Base-by-base conservation (phyloP, 2,113 vertebrate genomes). In the Pagrus major region DNA sequence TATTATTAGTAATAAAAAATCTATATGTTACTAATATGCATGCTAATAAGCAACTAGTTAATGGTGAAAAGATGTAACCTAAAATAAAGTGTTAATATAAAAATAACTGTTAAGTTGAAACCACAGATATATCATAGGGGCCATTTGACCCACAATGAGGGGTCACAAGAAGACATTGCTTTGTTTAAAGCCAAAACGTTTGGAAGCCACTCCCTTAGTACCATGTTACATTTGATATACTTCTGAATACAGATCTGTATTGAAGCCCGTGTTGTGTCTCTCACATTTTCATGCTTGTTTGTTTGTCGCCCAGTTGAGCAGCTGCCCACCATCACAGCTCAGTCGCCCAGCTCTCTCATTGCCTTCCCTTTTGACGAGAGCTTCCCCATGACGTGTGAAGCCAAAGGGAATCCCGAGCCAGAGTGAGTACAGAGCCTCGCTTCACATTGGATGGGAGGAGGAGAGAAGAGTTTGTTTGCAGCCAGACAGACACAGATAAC, bases 341-440 rank as follows among this genome's bases (percentile, higher is more conserved):
- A 97, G 49, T 95, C 97, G 1, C 90, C 91, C 67, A 91, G 87
- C 65, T 90, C 93, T 14, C 94, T 96, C 91, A 96, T 99, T 2
- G 98, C 97, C 71, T 97, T 98, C 89, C 96, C 97, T 16, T 97
- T 97, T 5, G 97, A 98, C 9, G 98, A 99, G 72, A 96, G 96
- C 79, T 97, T 97, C 80, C 92, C 96, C 29, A 87, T 99, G 46
- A 96, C 93, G 81, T 99, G 98, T 69, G 96, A 98, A 89, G 98
- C 97, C 47, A 97, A 95, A 94, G 97, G 97, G 73, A 99, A 98
- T 70, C 97, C 98, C 0, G 89, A 94, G 64, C 97, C 97, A 84
- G 93, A 15, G 97, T 99, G 94, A 97, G 97, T 95, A 88, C 39
- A 0, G 6, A 63, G 23, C 49, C 25, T 39, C 20, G 29, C 42